Percentiles rank a stretch among this genome's conserved stretches.
Evolutionary conservation across 2,888 invertebrate genomes (phyloP).

Genomic region (Lithophane leautieri): DNA sequence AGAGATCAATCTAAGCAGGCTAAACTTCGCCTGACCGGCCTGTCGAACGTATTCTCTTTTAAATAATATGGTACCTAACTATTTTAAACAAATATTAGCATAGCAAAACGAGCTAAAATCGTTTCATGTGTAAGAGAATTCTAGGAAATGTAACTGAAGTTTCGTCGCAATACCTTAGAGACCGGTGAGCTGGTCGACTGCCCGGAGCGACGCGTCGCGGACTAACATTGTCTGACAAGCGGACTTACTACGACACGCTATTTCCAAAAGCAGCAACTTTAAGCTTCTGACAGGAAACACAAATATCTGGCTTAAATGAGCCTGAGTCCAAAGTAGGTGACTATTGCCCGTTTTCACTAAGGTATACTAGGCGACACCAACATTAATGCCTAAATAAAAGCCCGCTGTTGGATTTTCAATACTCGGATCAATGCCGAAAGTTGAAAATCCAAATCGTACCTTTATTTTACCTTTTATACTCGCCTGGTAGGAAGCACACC

Average conservation of each 20-base stretch:
- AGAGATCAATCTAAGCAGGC: neutral
- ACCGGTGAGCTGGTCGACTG: slow-evolving; percentile 21
- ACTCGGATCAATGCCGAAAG: neutral
- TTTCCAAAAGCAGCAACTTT: neutral
- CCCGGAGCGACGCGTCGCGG: slow-evolving; percentile 19
- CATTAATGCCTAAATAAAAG: neutral
- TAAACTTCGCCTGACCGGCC: neutral
- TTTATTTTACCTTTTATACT: neutral
- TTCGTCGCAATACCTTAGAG: slow-evolving; percentile 47
- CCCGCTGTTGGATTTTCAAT: neutral
- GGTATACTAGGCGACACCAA: neutral
- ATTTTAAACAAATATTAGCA: neutral
- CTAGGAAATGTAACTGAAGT: slow-evolving; percentile 23
- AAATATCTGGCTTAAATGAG: neutral
- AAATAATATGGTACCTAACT: neutral
- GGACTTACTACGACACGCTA: neutral
- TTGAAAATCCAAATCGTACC: neutral
- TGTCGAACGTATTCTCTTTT: neutral
- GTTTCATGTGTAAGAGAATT: slow-evolving; percentile 22
- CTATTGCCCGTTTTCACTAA: neutral
- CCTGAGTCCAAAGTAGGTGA: neutral
- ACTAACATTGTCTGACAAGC: slow-evolving; percentile 12
- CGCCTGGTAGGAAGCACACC: neutral
- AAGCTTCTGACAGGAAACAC: neutral
- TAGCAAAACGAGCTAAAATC: neutral